Evolutionary conservation across 1,140 invertebrate species (phyloP).

Genomic region (Drosophila grimshawi): DNA sequence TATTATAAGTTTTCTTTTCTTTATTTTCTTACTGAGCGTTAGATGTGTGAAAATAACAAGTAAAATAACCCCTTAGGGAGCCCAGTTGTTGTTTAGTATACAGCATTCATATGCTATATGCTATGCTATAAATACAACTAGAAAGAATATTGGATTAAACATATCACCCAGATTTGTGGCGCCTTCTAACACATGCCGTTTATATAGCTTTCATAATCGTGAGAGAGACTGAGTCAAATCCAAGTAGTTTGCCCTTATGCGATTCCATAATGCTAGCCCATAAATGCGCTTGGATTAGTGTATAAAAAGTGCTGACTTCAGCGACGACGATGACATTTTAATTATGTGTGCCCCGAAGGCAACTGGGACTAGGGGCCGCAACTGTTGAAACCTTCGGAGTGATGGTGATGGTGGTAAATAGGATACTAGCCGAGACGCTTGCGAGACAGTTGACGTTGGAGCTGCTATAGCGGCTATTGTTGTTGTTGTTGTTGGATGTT

Average conservation of each 20-base stretch:
- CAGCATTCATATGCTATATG: too few relatives aligned
- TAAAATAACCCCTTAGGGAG: too few relatives aligned
- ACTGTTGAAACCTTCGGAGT: not conserved
- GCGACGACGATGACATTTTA: constrained; percentile 73
- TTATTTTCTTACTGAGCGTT: too few relatives aligned
- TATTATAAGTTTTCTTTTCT: too few relatives aligned
- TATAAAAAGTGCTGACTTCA: constrained; percentile 71
- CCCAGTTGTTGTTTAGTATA: too few relatives aligned
- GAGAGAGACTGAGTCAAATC: not conserved
- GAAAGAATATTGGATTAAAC: too few relatives aligned
- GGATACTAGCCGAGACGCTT: constrained; percentile 61
- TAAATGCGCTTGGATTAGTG: constrained; percentile 33
- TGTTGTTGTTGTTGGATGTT: constrained; percentile 33
- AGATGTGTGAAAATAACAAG: too few relatives aligned
- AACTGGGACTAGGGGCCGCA: constrained; percentile 14
- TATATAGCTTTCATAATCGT: not conserved
- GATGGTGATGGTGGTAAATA: not conserved
- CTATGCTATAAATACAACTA: too few relatives aligned
- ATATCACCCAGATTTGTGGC: not conserved
- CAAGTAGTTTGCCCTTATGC: not conserved
- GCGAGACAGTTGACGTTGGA: constrained; percentile 63
- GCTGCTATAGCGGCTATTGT: constrained; percentile 13
- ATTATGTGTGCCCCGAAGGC: constrained; percentile 75
- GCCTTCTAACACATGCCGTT: not conserved
- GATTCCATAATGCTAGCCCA: not conserved